A percentile compares a stretch with the other conserved stretches of the same genome.
These are phyloP conservation scores for Amphipoea lucens DNA, from an alignment of 2,888 invertebrate species.

Conservation along the genomic window DNA sequence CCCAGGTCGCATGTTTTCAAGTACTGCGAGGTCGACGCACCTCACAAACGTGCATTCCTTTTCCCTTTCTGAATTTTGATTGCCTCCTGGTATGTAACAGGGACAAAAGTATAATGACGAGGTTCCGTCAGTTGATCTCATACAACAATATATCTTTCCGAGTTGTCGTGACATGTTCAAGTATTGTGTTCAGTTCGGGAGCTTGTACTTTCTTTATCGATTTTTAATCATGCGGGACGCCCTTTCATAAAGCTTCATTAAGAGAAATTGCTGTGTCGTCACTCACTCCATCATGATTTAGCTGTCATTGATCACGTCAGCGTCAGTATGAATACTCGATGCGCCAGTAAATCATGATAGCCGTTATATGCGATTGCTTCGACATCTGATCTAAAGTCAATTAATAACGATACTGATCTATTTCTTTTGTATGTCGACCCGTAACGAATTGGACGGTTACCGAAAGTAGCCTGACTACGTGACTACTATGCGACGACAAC, in stretches of 20 bases:
- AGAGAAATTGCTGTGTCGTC: conserved; percentile 79
- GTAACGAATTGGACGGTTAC: conserved; percentile 78
- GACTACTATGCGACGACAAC: conserved; percentile 63
- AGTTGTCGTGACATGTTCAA: conserved; percentile 75
- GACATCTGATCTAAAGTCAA: conserved; percentile 77
- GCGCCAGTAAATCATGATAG: conserved; percentile 62
- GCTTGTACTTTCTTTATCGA: conserved; percentile 77
- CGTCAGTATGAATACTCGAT: conserved; percentile 61
- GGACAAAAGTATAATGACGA: conserved; percentile 77
- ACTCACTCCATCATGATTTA: conserved; percentile 80
- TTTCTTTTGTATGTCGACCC: conserved; percentile 71
- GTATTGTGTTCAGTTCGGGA: conserved; percentile 70
- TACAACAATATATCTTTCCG: conserved; percentile 74
- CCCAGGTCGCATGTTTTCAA: conserved; percentile 63
- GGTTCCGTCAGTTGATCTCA: conserved; percentile 75
- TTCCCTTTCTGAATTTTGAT: conserved; percentile 78
- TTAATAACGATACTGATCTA: conserved; percentile 78
- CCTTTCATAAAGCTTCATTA: conserved; percentile 81
- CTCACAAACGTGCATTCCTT: conserved; percentile 76
- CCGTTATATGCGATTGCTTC: conserved; percentile 65
- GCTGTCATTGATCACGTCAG: conserved; percentile 77
- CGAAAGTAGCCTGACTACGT: conserved; percentile 76
- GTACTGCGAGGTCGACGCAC: conserved; percentile 78
- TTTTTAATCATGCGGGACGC: conserved; percentile 79
- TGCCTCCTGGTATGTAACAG: conserved; percentile 75